Conservation (phyloP, 2,888 invertebrate genomes). For the Hylaea fasciaria region DNA sequence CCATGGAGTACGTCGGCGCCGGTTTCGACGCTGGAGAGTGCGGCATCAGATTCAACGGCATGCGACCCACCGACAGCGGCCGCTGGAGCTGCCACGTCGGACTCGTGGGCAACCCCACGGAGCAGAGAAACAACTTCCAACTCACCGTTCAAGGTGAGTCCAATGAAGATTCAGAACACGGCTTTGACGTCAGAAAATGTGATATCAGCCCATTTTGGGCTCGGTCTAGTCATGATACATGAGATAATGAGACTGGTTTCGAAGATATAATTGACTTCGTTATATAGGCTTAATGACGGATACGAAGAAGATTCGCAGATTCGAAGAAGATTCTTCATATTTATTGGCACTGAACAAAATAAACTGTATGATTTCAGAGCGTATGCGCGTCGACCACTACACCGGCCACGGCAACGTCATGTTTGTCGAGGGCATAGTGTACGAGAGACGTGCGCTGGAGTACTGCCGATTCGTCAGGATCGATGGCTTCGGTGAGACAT, state of each 20-base stretch:
- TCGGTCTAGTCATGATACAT: too few species aligned
- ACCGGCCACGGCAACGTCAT: constrained; percentile 27
- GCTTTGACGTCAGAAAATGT: too few species aligned
- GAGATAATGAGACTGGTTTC: too few species aligned
- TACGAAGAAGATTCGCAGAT: too few species aligned
- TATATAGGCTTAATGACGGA: too few species aligned
- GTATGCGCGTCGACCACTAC: constrained; percentile 45
- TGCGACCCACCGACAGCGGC: constrained; percentile 55
- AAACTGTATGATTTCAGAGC: constrained; percentile 45
- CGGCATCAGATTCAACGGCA: constrained; percentile 56
- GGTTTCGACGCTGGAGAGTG: constrained; percentile 77
- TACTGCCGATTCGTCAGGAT: constrained; percentile 75
- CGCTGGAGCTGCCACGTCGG: constrained; percentile 74
- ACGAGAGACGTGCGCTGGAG: constrained; percentile 51
- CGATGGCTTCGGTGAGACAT: constrained; percentile 65
- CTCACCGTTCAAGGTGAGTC: constrained; percentile 50
- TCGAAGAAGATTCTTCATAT: too few species aligned
- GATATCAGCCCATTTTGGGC: too few species aligned
- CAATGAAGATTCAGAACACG: background rate
- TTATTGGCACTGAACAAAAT: too few species aligned
- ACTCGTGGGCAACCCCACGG: constrained; percentile 40
- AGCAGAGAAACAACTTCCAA: constrained; percentile 47
- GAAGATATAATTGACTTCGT: too few species aligned
- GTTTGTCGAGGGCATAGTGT: constrained; percentile 47
- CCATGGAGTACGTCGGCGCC: constrained; percentile 62